A percentile compares a stretch with the other conserved stretches of the same genome.
Conservation (phyloP, 2,888 invertebrate genomes). For the Anoplius nigerrimus region DNA sequence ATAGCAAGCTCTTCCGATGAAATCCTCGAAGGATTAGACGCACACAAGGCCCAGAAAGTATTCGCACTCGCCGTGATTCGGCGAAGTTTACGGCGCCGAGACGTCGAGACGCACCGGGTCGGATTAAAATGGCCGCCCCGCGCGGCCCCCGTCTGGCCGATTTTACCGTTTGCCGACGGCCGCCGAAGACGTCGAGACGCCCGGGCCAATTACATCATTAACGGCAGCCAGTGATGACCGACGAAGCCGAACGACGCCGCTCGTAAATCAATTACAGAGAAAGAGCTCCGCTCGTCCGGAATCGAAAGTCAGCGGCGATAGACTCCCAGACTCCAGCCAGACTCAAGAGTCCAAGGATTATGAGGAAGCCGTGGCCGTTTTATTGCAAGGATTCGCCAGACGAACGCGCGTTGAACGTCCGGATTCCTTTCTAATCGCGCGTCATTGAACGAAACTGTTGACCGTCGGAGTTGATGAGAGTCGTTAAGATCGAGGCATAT, state of each 20-base stretch:
- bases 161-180: background rate
- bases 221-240: slow-evolving; percentile 20
- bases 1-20: too few species aligned
- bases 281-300: background rate
- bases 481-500: too few species aligned
- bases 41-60: slow-evolving; percentile 3
- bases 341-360: too few species aligned
- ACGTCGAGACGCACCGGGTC: slow-evolving; percentile 22
- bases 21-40: too few species aligned
- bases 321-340: too few species aligned
- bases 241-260: slow-evolving; percentile 10
- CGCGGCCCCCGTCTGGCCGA: background rate
- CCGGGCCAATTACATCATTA: slow-evolving; percentile 29
- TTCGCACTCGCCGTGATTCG: slow-evolving; percentile 12
- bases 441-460: too few species aligned
- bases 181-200: slow-evolving; percentile 8
- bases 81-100: slow-evolving; percentile 10
- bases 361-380: too few species aligned
- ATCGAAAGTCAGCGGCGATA: background rate
- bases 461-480: too few species aligned
- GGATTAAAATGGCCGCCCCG: slow-evolving; percentile 11
- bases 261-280: slow-evolving; percentile 32
- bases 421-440: too few species aligned
- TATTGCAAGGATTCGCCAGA: too few species aligned
- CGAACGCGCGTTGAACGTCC: too few species aligned